Evolutionary conservation across 2,113 vertebrate species (phyloP).

Genomic region (Cyprichromis sp.): DNA sequence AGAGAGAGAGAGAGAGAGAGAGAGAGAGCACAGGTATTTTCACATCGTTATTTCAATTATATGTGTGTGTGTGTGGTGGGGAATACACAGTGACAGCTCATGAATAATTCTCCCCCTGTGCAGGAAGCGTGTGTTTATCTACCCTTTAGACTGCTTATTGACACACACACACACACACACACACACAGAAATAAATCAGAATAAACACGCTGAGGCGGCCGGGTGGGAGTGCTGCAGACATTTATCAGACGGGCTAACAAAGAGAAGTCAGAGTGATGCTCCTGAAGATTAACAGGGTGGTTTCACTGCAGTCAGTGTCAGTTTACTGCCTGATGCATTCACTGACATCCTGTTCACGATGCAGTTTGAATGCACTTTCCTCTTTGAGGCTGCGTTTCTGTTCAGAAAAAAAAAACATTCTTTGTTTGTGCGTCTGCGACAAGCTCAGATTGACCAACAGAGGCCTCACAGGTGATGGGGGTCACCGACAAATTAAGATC

Average conservation of each 20-base stretch:
- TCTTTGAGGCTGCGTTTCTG: neutral
- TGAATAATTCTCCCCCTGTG: slow-evolving; percentile 47
- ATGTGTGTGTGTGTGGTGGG: neutral
- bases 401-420: neutral
- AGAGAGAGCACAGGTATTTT: neutral
- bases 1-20: neutral
- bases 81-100: slow-evolving; percentile 40
- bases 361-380: neutral
- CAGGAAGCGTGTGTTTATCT: slow-evolving; percentile 43
- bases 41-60: slow-evolving; percentile 53
- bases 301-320: neutral
- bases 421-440: neutral
- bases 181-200: neutral
- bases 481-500: neutral
- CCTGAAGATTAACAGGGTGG: neutral
- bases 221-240: neutral
- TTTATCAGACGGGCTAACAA: neutral
- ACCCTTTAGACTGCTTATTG: slow-evolving; percentile 24
- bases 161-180: neutral
- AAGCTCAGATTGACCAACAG: neutral
- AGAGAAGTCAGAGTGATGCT: neutral
- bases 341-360: neutral
- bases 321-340: neutral
- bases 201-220: neutral
- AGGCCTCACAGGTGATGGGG: neutral